These are phyloP conservation scores for Sinohyriopsis cumingii DNA, from an alignment of 2,888 invertebrate species.

Conservation along the genomic window DNA sequence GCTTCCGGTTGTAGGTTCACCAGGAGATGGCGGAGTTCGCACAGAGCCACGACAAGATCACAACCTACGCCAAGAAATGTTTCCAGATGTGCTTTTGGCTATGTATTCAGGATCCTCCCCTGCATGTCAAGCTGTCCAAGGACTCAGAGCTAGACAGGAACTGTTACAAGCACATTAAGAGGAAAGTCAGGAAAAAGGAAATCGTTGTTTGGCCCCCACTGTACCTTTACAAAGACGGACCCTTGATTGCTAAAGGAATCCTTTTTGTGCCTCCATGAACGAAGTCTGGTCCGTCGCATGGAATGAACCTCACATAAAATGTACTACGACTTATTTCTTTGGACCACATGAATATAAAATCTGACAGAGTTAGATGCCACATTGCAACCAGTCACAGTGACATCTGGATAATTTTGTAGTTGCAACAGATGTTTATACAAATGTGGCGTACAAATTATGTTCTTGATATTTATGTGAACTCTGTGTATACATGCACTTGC, in stretches of 20 bases:
- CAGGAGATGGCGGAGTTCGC: slow-evolving; percentile 7
- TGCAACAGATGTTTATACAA: too few species aligned
- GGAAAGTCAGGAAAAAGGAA: slow-evolving; percentile 22
- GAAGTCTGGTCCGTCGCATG: too few species aligned
- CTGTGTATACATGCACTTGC: too few species aligned
- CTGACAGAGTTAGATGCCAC: too few species aligned
- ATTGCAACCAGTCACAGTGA: too few species aligned
- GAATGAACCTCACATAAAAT: too few species aligned
- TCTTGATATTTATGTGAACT: too few species aligned
- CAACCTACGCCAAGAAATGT: slow-evolving; percentile 24
- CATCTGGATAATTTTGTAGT: too few species aligned
- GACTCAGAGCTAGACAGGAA: slow-evolving; percentile 17
- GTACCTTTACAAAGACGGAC: slow-evolving; percentile 23
- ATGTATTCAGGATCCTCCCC: slow-evolving; percentile 23
- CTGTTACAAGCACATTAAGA: slow-evolving; percentile 15
- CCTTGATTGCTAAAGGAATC: slow-evolving; percentile 21
- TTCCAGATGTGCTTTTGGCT: slow-evolving; percentile 18
- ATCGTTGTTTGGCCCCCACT: slow-evolving; percentile 24
- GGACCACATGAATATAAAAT: too few species aligned
- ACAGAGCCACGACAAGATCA: slow-evolving; percentile 11
- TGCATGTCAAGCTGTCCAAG: slow-evolving; percentile 6
- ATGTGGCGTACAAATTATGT: too few species aligned
- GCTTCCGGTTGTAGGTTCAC: slow-evolving; percentile 10
- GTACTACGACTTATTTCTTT: too few species aligned
- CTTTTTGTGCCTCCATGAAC: slow-evolving; percentile 16